Percentiles rank a stretch among this genome's conserved stretches.
Conservation (phyloP, 2,888 invertebrate genomes). For the Listrodromus nycthemerus region DNA sequence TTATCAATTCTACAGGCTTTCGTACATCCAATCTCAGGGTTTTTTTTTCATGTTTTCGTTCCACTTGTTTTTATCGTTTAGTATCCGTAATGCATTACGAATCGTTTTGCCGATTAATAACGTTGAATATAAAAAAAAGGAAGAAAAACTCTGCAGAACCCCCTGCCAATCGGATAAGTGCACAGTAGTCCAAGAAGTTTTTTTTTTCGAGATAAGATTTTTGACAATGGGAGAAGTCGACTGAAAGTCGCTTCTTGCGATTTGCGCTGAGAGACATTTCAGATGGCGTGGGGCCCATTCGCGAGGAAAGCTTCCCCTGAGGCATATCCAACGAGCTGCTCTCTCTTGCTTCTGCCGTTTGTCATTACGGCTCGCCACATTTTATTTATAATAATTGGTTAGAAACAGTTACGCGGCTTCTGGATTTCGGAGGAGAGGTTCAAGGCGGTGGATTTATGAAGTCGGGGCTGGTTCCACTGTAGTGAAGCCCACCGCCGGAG, state of each 20-base stretch:
- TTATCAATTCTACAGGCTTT: slow-evolving; percentile 55
- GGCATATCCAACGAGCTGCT: slow-evolving; percentile 48
- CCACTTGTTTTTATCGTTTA: slow-evolving; percentile 5
- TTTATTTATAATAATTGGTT: slow-evolving; percentile 84
- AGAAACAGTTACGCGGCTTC: slow-evolving; percentile 81
- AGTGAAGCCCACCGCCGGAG: slow-evolving; percentile 33
- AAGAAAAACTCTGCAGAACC: slow-evolving; percentile 48
- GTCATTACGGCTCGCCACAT: slow-evolving; percentile 81
- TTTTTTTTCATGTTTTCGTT: slow-evolving; percentile 17
- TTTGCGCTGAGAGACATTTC: slow-evolving; percentile 63
- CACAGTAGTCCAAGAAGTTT: slow-evolving; percentile 49
- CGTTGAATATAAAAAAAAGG: not conserved
- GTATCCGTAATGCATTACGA: slow-evolving; percentile 25
- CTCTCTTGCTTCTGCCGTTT: slow-evolving; percentile 76
- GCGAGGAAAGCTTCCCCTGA: slow-evolving; percentile 68
- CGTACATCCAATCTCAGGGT: slow-evolving; percentile 18
- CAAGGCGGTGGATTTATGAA: slow-evolving; percentile 80
- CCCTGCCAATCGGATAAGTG: slow-evolving; percentile 67
- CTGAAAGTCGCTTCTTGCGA: slow-evolving; percentile 68
- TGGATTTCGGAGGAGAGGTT: slow-evolving; percentile 68
- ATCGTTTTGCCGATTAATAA: slow-evolving; percentile 33
- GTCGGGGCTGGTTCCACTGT: slow-evolving; percentile 69
- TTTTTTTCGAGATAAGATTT: slow-evolving; percentile 57
- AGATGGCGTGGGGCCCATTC: slow-evolving; percentile 79
- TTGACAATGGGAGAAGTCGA: slow-evolving; percentile 63